Evolutionary conservation across 2,888 invertebrate species (phyloP), one percentile per base, ranked within the genome.

Genomic region (Drosophila prostipennis): DNA sequence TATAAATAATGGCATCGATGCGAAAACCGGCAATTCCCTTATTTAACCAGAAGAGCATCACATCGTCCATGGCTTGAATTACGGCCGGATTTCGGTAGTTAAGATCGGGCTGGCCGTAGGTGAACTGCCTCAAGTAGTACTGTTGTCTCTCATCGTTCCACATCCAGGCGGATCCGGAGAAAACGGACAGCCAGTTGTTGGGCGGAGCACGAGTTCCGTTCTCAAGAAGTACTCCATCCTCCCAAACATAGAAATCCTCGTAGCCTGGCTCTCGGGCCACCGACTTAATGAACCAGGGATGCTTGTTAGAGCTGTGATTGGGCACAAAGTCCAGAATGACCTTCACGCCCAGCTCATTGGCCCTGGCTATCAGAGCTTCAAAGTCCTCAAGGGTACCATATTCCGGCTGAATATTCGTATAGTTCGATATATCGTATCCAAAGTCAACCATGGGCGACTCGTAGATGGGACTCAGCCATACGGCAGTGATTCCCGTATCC

Each of bases 1-100:
- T 87, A 91, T 94, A 94, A 69, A 92, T 91, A 6, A 96, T 93
- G 3, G 96, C 96, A 87, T 96, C 96, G 39, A 98, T 93, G 79
- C 98, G 94, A 84, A 98, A 97, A 0, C 98, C 98, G 85, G 96
- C 96, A 0, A 98, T 94, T 1, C 97, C 98, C 81, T 94, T 94
- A 57, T 95, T 94, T 52, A 98, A 89, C 98, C 98, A 98, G 87
- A 95, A 97, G 74, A 92, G 93, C 29, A 98, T 90, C 0, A 92
- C 89, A 75, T 94, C 94, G 92, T 95, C 94, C 92, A 96, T 94
- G 85, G 94, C 94, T 58, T 94, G 91, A 3, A 94, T 92, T 3
- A 98, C 94, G 7, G 93, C 93, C 0, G 95, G 94, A 91, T 96
- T 96, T 42, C 95, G 93, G 82, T 94, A 96, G 91, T 98, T 97